A percentile compares a stretch with the other conserved stretches of the same genome.
Conservation (phyloP, 2,797 vertebrate genomes). For the Premnoplex brunnescens region DNA sequence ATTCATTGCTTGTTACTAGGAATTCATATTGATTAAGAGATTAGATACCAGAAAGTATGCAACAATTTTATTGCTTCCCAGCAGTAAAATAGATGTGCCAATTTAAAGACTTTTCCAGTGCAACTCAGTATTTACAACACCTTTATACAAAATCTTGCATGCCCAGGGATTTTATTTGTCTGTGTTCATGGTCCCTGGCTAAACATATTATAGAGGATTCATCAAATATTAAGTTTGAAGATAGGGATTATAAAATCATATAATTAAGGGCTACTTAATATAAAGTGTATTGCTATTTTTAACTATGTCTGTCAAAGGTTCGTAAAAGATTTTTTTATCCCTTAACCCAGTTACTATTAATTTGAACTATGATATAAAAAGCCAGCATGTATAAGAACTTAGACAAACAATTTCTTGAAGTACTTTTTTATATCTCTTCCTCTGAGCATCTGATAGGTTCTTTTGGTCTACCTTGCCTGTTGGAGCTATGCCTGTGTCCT, state of each 20-base stretch:
- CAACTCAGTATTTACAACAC: background rate
- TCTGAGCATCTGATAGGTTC: background rate
- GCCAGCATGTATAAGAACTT: background rate
- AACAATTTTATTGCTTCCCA: slow-evolving; percentile 42
- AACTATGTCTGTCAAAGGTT: background rate
- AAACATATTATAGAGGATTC: background rate
- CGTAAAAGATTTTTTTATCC: background rate
- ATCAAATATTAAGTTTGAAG: background rate
- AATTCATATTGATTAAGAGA: slow-evolving; percentile 54
- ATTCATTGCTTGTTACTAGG: slow-evolving; percentile 47
- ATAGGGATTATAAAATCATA: background rate
- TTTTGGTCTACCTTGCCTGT: background rate
- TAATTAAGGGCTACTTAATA: background rate
- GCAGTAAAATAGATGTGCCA: background rate
- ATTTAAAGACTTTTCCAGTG: background rate
- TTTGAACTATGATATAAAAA: background rate
- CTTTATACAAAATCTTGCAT: background rate
- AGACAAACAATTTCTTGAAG: background rate
- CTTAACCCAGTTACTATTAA: background rate
- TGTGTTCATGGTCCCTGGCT: background rate
- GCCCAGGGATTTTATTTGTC: background rate
- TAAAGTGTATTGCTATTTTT: background rate
- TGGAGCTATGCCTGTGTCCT: background rate
- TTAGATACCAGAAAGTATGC: slow-evolving; percentile 6
- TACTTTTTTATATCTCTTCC: background rate